phyloP scores from a whole-genome alignment of 2,113 vertebrate genomes.

The Pica pica region DNA sequence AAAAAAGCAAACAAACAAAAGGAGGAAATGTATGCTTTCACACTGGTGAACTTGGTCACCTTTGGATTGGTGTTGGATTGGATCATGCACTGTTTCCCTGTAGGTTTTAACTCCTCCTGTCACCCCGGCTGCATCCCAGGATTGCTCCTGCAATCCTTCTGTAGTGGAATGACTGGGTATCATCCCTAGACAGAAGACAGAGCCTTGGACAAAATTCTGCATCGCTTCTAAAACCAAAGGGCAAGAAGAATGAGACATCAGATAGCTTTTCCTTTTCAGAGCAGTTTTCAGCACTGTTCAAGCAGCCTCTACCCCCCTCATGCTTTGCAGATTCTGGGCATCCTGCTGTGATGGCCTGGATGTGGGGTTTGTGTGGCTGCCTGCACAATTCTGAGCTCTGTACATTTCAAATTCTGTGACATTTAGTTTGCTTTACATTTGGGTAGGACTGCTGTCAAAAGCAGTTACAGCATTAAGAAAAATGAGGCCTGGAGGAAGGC shows the following conservation, averaged over 20 bases:
- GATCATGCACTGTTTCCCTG: background rate
- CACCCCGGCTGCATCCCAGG: background rate
- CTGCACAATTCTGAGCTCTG: background rate
- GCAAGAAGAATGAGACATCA: background rate
- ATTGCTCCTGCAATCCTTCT: background rate
- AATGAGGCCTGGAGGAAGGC: background rate
- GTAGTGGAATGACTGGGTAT: background rate
- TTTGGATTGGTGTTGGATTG: background rate
- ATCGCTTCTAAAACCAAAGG: background rate
- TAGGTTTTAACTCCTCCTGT: background rate
- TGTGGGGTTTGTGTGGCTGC: background rate
- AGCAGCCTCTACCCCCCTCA: background rate
- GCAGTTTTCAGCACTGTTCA: background rate
- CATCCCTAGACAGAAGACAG: background rate
- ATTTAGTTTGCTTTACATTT: background rate
- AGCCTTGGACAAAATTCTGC: background rate
- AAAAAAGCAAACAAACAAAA: background rate
- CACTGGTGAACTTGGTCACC: background rate
- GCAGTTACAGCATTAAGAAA: background rate
- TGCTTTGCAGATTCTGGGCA: too few relatives aligned
- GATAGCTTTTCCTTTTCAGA: background rate
- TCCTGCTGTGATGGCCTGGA: background rate
- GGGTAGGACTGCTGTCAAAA: background rate
- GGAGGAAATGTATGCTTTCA: background rate
- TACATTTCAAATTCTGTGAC: background rate